phyloP scores from a whole-genome alignment of 2,888 invertebrate genomes.

The Drosophila stalkeri region DNA sequence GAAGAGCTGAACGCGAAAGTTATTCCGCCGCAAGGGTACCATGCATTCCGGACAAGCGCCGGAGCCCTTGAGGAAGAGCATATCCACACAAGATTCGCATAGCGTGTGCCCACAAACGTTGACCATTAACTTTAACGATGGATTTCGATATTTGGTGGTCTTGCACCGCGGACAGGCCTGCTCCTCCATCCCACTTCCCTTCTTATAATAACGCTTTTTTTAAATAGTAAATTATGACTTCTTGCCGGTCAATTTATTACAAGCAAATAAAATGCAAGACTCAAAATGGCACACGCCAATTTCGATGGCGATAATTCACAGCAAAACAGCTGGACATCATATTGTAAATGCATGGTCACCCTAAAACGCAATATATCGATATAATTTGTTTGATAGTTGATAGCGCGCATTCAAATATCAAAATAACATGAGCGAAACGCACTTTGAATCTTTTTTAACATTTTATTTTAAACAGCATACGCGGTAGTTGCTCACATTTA shows the following conservation, averaged over 20 bases:
- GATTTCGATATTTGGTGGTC: conserved; percentile 98
- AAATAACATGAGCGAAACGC: neutral
- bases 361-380: conserved; percentile 24
- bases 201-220: no score
- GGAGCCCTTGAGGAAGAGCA: conserved; percentile 97
- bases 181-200: conserved; percentile 79
- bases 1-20: conserved; percentile 97
- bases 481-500: conserved; percentile 78
- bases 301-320: neutral
- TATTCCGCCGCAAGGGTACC: conserved; percentile 93
- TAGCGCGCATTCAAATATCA: conserved; percentile 20
- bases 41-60: conserved; percentile 98
- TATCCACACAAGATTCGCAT: conserved; percentile 98
- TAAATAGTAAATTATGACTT: neutral
- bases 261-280: conserved; percentile 6
- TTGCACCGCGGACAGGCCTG: conserved; percentile 94
- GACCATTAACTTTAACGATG: conserved; percentile 97
- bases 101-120: conserved; percentile 99
- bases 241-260: conserved; percentile 10
- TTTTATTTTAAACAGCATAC: conserved; percentile 79
- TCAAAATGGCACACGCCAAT: conserved; percentile 15
- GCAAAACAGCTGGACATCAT: neutral
- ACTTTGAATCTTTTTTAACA: conserved; percentile 53
- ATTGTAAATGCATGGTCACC: conserved; percentile 18
- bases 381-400: neutral